These are phyloP conservation scores for Aphelenchoides fujianensis DNA, from an alignment of 1,140 invertebrate species.

Conservation along the genomic window DNA sequence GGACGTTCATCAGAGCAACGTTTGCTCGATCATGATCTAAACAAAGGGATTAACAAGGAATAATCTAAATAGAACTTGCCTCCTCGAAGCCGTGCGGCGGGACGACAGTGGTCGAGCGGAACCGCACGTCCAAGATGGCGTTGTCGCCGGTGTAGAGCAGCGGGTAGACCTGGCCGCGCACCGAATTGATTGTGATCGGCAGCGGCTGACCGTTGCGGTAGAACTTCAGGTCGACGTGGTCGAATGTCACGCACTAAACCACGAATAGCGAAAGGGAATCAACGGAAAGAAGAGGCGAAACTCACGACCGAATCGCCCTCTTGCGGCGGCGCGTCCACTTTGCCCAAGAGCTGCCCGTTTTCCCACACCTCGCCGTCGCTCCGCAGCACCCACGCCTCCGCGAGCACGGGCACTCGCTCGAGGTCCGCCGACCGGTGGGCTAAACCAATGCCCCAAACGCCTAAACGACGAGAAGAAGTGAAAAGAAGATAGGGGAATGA, in stretches of 20 bases:
- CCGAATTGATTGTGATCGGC: slow-evolving; percentile 78
- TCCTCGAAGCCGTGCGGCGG: slow-evolving; percentile 86
- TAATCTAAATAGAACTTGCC: no score
- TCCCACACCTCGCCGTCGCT: slow-evolving; percentile 82
- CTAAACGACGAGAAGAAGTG: no score
- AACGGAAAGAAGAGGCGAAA: no score
- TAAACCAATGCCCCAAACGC: slow-evolving; percentile 86
- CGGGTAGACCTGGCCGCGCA: slow-evolving; percentile 85
- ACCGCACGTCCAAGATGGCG: slow-evolving; percentile 87
- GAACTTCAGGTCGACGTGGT: slow-evolving; percentile 94
- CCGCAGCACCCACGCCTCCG: slow-evolving; percentile 85
- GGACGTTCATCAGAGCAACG: slow-evolving; percentile 74
- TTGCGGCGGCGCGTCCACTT: slow-evolving; percentile 70
- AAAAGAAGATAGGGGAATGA: no score
- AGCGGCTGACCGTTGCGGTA: slow-evolving; percentile 85
- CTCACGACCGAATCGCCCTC: slow-evolving; percentile 90
- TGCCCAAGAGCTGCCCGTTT: slow-evolving; percentile 76
- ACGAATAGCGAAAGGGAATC: no score
- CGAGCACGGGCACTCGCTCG: slow-evolving; percentile 76
- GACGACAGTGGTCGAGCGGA: slow-evolving; percentile 79
- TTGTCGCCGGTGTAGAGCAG: slow-evolving; percentile 93
- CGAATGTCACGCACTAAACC: slow-evolving; percentile 76
- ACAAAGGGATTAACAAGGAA: no score
- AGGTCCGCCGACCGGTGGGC: slow-evolving; percentile 82
- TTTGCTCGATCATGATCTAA: slow-evolving; percentile 96